Base-by-base conservation (phyloP, 2,797 vertebrate species). In the Melanotaenia boesemani region DNA sequence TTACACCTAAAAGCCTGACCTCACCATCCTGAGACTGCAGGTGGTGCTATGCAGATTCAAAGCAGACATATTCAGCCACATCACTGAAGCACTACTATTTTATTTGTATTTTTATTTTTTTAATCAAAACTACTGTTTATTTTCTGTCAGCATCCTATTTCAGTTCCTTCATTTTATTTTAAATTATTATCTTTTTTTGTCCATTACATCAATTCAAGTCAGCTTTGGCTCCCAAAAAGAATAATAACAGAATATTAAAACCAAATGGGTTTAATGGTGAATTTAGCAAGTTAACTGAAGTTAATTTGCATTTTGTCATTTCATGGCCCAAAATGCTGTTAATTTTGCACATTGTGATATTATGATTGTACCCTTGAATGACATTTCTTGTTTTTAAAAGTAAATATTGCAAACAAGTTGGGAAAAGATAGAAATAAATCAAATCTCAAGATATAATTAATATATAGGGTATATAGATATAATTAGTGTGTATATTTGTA, bases 301-400 rank as follows among this genome's bases (percentile, higher is more conserved):
- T 59, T 41, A 60, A 37, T 22, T 75, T 37, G 1, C 26, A 55
- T 59, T 54, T 46, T 26, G 36, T 20, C 32, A 74, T 66, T 72
- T 54, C 60, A 65, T 10, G 7, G 13, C 20, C 22, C 55, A 65
- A 63, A 60, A 54, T 50, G 22, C 13, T 74, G 52, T 63, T 60
- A 16, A 63, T 60, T 71, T 28, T 56, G 57, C 30, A 6, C 11
- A 6, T 2, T 30, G 20, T 18, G 64, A 44, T 11, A 46, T 46
- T 22, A 24, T 68, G 58, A 65, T 54, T 70, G 26, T 60, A 12
- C 56, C 36, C 36, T 24, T n/a, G 11, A 46, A 67, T 34, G 39
- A 26, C 7, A 57, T 48, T 57, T 44, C 34, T 36, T 44, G 54
- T 54, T 18, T 46, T 18, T 20, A 18, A 34, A 4, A 60, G 16